phyloP scores from a whole-genome alignment of 2,888 invertebrate genomes.

The Ferdinandea cuprea region DNA sequence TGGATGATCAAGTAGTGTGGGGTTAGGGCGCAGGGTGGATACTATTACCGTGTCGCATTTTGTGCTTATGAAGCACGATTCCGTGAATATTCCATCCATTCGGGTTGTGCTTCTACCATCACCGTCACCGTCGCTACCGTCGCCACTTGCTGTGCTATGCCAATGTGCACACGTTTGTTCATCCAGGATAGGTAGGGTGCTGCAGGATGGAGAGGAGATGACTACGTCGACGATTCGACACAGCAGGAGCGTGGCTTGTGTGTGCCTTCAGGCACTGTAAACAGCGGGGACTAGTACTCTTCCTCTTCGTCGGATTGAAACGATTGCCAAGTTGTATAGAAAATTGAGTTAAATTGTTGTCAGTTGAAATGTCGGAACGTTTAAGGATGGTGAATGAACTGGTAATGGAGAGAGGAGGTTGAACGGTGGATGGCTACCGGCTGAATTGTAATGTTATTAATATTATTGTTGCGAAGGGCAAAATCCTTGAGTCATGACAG shows the following conservation, averaged over 20 bases:
- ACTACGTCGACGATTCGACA: neutral
- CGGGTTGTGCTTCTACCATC: constrained; percentile 23
- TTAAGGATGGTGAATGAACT: constrained; percentile 41
- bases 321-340: constrained; percentile 76
- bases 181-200: constrained; percentile 11
- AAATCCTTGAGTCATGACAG: constrained; percentile 53
- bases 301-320: constrained; percentile 53
- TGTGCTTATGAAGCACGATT: constrained; percentile 74
- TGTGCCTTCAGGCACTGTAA: constrained; percentile 55
- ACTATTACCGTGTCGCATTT: constrained; percentile 68
- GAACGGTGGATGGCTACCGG: constrained; percentile 1
- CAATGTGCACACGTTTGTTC: constrained; percentile 66
- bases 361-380: constrained; percentile 79
- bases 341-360: constrained; percentile 81
- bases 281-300: constrained; percentile 32
- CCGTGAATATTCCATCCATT: constrained; percentile 69
- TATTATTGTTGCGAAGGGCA: constrained; percentile 72
- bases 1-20: constrained; percentile 72
- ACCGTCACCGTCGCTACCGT: neutral
- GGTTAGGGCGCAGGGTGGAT: constrained; percentile 34
- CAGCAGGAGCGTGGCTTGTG: constrained; percentile 40
- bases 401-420: constrained; percentile 27
- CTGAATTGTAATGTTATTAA: constrained; percentile 71
- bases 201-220: constrained; percentile 6
- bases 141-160: constrained; percentile 34